Base-by-base conservation (phyloP, 2,797 vertebrate genomes). In the Danio albolineatus region DNA sequence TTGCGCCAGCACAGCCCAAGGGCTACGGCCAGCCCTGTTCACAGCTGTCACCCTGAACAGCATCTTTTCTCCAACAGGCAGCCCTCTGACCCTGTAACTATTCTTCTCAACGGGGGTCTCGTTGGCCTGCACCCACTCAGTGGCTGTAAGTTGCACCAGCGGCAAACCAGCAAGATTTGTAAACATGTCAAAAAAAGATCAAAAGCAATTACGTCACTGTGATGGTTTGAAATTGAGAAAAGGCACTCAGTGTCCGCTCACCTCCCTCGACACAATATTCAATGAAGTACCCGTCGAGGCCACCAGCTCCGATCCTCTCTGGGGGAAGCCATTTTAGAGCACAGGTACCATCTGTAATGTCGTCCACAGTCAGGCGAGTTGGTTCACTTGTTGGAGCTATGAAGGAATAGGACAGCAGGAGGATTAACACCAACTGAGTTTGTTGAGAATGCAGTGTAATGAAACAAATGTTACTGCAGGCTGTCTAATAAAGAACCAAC, bases 261-360 rank as follows among this genome's bases (percentile, higher is more conserved):
- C 96, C 93, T 92, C 93, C 96, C 88, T 96, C 96, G 84, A 91
- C 86, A 87, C 95, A 94, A 89, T 96, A 97, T 87, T 97, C 96
- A 13, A 97, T 92, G 86, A 96, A 88, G 90, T 98, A 98, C 2
- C 96, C 96, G 0, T 96, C 94, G 6, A 98, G 94, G 85, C 96
- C 96, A 0, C 96, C 96, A 0, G 95, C 95, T 13, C 96, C 96
- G 0, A 96, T 90, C 84, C 87, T 93, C 67, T 96, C 93, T 0
- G 96, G 96, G 2, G 95, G 94, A 78, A 94, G 93, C 96, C 96
- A 98, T 90, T 95, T 96, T 79, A 98, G 91, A 0, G 92, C 90
- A 56, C 95, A 95, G 69, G 94, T 96, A 61, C 92, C 92, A 86
- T 97, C 95, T 0, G 96, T 96, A 84, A 98, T 91, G 2, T 96